These are phyloP conservation scores for Ovis canadensis DNA, from an alignment of 2,113 vertebrate species.

Conservation along the genomic window DNA sequence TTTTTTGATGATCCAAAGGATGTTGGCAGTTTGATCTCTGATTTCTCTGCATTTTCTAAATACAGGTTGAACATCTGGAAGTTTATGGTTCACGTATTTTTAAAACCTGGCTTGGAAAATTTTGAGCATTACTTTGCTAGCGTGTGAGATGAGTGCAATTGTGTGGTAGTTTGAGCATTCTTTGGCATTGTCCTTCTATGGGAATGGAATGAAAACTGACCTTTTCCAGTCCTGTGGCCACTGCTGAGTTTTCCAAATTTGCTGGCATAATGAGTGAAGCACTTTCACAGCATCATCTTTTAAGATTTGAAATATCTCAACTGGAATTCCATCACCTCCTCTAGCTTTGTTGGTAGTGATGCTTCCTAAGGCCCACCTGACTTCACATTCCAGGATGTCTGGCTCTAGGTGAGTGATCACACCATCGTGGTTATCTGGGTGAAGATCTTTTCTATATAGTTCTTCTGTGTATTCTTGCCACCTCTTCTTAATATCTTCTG, in stretches of 20 bases:
- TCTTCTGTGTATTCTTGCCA: background rate
- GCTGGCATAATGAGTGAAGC: background rate
- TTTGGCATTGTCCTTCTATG: background rate
- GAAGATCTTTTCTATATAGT: background rate
- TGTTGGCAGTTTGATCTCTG: background rate
- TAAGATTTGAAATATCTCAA: background rate
- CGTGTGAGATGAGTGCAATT: background rate
- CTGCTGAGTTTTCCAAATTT: background rate
- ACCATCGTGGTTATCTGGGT: background rate
- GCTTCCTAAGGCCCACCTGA: background rate
- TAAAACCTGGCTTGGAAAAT: background rate
- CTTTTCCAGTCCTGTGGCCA: background rate
- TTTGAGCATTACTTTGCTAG: background rate
- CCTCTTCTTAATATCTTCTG: background rate
- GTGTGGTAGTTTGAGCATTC: background rate
- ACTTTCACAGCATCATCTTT: background rate
- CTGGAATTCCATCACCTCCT: background rate
- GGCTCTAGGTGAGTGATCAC: background rate
- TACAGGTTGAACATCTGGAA: background rate
- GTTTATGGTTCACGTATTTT: background rate
- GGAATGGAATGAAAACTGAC: background rate
- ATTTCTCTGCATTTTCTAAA: background rate
- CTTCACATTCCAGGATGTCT: background rate
- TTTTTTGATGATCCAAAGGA: fast-evolving
- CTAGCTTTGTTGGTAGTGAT: background rate